Conservation (phyloP, 2,888 invertebrate genomes). For the Diplolepis rosae region DNA sequence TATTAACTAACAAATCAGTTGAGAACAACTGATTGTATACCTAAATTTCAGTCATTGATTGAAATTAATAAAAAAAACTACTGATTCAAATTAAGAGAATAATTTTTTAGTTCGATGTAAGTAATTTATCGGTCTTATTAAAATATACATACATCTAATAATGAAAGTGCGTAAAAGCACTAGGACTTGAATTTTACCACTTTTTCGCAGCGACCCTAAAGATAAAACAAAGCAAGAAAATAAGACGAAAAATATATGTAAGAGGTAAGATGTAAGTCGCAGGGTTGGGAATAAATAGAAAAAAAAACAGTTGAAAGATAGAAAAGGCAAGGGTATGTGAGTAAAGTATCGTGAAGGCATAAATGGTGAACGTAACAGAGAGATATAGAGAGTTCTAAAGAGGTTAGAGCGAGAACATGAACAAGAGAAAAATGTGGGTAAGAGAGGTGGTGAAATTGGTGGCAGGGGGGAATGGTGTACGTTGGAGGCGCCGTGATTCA, state of each 20-base stretch:
- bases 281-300: neutral
- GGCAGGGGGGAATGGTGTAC: constrained; percentile 61
- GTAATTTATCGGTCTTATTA: too few species aligned
- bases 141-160: too few species aligned
- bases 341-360: neutral
- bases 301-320: neutral
- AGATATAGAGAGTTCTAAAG: constrained; percentile 35
- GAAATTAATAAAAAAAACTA: too few species aligned
- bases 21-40: too few species aligned
- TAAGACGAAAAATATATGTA: neutral
- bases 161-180: too few species aligned
- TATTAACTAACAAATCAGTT: too few species aligned
- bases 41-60: too few species aligned
- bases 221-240: neutral
- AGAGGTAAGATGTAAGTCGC: neutral
- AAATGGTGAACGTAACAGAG: constrained; percentile 35
- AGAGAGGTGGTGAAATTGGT: constrained; percentile 46
- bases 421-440: constrained; percentile 28
- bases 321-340: neutral
- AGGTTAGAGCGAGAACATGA: constrained; percentile 39
- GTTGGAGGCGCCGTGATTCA: constrained; percentile 56
- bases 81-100: too few species aligned
- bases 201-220: too few species aligned
- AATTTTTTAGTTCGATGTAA: too few species aligned
- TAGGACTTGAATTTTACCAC: too few species aligned